Evolutionary conservation across 2,888 invertebrate species (phyloP).

Genomic region (Eupithecia vulgata): DNA sequence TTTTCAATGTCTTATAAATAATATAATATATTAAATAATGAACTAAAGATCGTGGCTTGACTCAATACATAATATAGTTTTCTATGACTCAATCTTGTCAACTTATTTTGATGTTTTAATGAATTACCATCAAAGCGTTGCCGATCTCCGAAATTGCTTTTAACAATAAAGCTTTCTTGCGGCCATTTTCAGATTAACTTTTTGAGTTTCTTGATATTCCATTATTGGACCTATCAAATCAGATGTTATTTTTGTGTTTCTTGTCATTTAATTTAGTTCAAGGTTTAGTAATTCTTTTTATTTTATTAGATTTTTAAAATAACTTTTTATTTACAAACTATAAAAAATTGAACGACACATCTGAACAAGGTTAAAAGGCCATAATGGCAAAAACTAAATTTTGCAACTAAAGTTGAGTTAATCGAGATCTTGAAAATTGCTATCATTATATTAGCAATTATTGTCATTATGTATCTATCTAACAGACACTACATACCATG

Average conservation of each 20-base stretch:
- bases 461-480: background rate
- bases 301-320: background rate
- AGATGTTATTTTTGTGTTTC: background rate
- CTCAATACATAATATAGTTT: too few relatives aligned
- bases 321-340: background rate
- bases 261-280: too few relatives aligned
- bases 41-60: background rate
- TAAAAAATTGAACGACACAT: background rate
- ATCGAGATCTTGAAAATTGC: too few relatives aligned
- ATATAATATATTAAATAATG: too few relatives aligned
- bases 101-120: background rate
- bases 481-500: background rate
- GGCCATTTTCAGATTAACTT: background rate
- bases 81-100: background rate
- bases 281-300: too few relatives aligned
- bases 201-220: background rate
- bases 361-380: background rate
- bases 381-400: too few relatives aligned
- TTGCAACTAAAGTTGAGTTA: too few relatives aligned
- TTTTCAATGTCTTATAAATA: too few relatives aligned
- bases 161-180: background rate
- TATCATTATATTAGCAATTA: background rate
- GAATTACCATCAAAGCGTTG: background rate
- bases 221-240: background rate
- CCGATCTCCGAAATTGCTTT: conserved; percentile 5